Conservation (phyloP, 2,113 vertebrate genomes). For the Quiscalus mexicanus region DNA sequence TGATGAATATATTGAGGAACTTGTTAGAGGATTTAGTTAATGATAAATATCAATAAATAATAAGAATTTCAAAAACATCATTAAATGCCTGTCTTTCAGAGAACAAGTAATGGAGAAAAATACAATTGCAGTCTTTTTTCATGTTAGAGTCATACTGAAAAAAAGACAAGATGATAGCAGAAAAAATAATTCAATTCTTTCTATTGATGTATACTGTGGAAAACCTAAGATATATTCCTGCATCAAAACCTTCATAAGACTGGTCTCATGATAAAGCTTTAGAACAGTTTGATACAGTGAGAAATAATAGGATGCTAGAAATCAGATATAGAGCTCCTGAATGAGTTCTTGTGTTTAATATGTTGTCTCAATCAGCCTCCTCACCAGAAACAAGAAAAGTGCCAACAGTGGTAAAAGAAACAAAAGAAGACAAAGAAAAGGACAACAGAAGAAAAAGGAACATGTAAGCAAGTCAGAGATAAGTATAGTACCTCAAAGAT, state of each 20-base stretch:
- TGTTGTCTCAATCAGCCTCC: not conserved
- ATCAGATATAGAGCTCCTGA: not conserved
- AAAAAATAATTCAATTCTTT: not conserved
- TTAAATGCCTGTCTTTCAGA: not conserved
- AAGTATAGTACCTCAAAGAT: not conserved
- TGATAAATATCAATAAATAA: not conserved
- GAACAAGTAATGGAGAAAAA: not conserved
- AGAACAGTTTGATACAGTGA: not conserved
- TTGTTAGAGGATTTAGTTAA: not conserved
- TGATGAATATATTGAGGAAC: not conserved
- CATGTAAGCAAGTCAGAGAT: not conserved
- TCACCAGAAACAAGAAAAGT: not conserved
- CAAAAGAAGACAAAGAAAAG: too few species aligned
- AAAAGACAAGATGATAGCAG: not conserved
- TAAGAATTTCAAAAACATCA: not conserved
- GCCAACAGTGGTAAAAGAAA: not conserved
- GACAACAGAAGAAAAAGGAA: not conserved
- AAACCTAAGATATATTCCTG: not conserved
- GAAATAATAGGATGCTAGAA: not conserved
- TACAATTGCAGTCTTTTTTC: not conserved
- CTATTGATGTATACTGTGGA: not conserved
- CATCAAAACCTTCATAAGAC: not conserved
- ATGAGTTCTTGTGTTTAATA: not conserved
- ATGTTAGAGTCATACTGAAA: not conserved
- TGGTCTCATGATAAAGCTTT: not conserved